Evolutionary conservation across 2,113 vertebrate species (phyloP).

Genomic region (Chloropsis hardwickii): DNA sequence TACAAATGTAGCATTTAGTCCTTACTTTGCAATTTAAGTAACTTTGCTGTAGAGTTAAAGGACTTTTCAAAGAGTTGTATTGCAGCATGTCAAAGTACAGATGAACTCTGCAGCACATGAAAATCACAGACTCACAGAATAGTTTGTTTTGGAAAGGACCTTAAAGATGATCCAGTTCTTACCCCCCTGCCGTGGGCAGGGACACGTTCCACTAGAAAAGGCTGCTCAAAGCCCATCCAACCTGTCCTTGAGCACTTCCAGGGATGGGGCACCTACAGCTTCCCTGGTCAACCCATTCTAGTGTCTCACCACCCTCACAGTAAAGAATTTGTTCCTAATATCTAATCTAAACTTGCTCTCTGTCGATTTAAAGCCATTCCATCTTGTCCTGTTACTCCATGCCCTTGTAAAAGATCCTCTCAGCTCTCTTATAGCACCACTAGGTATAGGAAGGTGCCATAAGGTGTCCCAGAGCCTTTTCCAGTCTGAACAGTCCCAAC

Average conservation of each 20-base stretch:
- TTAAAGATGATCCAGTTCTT: neutral
- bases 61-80: neutral
- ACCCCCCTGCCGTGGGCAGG: no score
- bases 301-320: neutral
- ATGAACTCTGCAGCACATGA: neutral
- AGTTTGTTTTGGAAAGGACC: neutral
- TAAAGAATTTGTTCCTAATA: neutral
- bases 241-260: neutral
- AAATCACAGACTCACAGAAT: neutral
- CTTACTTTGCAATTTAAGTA: neutral
- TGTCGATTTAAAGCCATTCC: neutral
- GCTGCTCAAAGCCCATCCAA: neutral
- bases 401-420: neutral
- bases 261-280: neutral
- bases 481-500: neutral
- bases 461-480: neutral
- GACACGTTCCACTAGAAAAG: neutral
- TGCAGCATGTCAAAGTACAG: neutral
- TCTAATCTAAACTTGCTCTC: neutral
- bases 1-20: neutral
- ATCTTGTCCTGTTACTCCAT: neutral
- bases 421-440: neutral
- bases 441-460: neutral
- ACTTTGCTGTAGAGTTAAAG: neutral
- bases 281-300: neutral